Base-by-base conservation (phyloP, 2,113 vertebrate species). In the Panurus biarmicus region DNA sequence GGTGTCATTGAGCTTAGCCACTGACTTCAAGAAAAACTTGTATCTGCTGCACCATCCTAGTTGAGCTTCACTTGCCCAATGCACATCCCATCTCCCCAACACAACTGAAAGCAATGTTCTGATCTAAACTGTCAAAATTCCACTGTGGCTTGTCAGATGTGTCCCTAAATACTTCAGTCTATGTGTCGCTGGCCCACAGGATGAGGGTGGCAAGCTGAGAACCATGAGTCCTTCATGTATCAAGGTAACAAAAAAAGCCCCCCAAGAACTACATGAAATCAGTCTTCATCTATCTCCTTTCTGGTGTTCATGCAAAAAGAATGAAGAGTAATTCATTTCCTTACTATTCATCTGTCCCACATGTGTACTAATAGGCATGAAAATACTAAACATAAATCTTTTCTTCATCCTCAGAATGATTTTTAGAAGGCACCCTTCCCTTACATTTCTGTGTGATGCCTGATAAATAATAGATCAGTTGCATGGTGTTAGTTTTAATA, bases 331-430 rank as follows among this genome's bases (percentile, higher is more conserved):
- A 86, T 96, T 94, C 44, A 91, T 81, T 93, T 95, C 60, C 80
- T 92, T 66, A 74, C 50, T 84, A 70, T 71, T 47, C 42, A 57
- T 78, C 24, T 71, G 58, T 89, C 85, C 79, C 62, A 87, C 66
- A 65, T 5, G 25, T 47, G 29, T 81, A 92, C 40, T 88, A 84
- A 87, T 47, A 38, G 65, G 31, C 45, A 91, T 5, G 24, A 77
- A 96, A 95, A 78, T 62, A 86, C 79, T 85, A 91, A 96, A 87
- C 74, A 94, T 90, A 95, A 87, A 89, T 94, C 64, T 96, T 96
- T 84, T 76, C 78, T 85, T 96, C 84, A 93, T 82, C 83, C 69
- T 96, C 86, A 88, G 87, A 96, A 91, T 79, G 19, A 45, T 93
- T 95, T 96, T 73, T 79, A 70, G 85, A 86, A 89, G 70, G 54